Conservation (phyloP, 2,113 vertebrate species). For the Rattus rattus region DNA sequence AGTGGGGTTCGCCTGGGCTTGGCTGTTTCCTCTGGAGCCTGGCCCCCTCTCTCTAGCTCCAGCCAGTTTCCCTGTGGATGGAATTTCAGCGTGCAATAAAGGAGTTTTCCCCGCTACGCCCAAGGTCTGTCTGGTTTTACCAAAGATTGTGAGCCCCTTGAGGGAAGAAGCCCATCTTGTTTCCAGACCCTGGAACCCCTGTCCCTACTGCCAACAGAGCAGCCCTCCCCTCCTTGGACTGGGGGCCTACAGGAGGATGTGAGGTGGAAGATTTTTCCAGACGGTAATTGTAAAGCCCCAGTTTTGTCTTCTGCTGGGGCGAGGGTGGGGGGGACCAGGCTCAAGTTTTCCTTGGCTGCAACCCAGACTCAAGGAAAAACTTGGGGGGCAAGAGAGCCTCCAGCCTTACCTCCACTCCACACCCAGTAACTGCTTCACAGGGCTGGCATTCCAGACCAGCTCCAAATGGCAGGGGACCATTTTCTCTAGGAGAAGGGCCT, state of each 20-base stretch:
- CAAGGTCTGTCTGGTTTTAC: conserved; percentile 77
- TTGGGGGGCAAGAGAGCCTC: conserved; percentile 19
- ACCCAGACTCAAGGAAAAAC: conserved; percentile 63
- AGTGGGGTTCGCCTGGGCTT: background rate
- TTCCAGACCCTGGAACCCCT: conserved; percentile 65
- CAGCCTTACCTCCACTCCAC: background rate
- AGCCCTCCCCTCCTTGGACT: background rate
- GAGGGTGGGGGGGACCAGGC: background rate
- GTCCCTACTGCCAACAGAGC: conserved; percentile 12
- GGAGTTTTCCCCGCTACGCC: conserved; percentile 37
- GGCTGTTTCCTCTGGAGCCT: conserved; percentile 36
- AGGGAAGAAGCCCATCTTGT: conserved; percentile 61
- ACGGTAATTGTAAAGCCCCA: conserved; percentile 63
- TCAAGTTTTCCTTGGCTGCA: conserved; percentile 73
- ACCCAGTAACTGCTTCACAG: background rate
- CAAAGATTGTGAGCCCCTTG: conserved; percentile 77
- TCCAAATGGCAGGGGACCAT: background rate
- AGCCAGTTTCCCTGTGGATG: conserved; percentile 56
- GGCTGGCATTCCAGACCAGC: background rate
- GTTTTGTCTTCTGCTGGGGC: conserved; percentile 42
- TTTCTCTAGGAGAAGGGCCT: background rate
- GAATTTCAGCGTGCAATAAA: conserved; percentile 75
- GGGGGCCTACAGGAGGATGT: background rate
- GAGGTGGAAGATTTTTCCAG: conserved; percentile 72
- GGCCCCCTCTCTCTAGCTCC: background rate